These are phyloP conservation scores for Leucozona laternaria DNA, from an alignment of 2,888 invertebrate genomes.

Conservation along the genomic window DNA sequence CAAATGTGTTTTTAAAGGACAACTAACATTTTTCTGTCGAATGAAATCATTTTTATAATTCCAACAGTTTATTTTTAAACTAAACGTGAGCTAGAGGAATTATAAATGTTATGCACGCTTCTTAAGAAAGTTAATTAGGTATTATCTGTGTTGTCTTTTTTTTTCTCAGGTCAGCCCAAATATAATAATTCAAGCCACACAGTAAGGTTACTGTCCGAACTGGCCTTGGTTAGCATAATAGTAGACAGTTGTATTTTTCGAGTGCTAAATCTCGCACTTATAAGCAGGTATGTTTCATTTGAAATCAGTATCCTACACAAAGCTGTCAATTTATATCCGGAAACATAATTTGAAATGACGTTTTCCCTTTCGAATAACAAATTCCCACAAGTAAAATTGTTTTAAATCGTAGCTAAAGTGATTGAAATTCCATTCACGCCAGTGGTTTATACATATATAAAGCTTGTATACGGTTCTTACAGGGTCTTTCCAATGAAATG, in stretches of 20 bases:
- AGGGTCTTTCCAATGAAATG: no score
- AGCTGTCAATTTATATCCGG: conserved; percentile 17
- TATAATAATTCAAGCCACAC: no score
- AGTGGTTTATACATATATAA: no score
- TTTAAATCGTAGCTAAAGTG: conserved; percentile 26
- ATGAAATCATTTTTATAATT: no score
- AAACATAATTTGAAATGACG: neutral
- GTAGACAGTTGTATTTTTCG: neutral
- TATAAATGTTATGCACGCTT: no score
- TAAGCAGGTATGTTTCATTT: neutral
- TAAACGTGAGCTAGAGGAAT: no score
- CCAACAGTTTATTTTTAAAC: no score
- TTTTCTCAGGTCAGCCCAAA: no score
- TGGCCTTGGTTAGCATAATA: neutral
- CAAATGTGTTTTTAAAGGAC: no score
- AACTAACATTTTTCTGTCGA: no score
- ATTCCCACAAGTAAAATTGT: conserved; percentile 16
- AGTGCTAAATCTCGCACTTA: neutral
- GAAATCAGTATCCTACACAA: neutral
- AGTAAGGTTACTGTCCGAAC: neutral
- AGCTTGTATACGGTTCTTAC: neutral
- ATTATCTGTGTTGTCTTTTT: no score
- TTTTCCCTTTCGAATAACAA: neutral
- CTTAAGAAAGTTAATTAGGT: no score
- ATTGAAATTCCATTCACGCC: conserved; percentile 64